These are phyloP conservation scores for Leucophenga varia DNA, from an alignment of 1,140 invertebrate genomes.

Conservation along the genomic window DNA sequence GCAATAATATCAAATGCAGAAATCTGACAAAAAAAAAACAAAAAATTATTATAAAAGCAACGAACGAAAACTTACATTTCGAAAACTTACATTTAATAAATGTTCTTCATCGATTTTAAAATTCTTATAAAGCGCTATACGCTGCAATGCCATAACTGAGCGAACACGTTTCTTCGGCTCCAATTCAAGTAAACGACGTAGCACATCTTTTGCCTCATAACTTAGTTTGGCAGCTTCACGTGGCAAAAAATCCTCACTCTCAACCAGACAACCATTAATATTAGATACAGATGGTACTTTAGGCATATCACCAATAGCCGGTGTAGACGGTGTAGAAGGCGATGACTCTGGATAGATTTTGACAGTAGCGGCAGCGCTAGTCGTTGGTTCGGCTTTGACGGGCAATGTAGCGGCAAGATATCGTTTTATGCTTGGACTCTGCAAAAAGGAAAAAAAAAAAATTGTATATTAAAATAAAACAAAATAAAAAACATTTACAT, in stretches of 20 bases:
- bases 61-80: background rate
- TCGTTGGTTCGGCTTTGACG: too few relatives aligned
- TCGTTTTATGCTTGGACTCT: constrained; percentile 26
- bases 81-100: constrained; percentile 25
- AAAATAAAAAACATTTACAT: background rate
- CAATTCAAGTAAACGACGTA: constrained; percentile 55
- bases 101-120: constrained; percentile 47
- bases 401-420: constrained; percentile 6
- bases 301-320: constrained; percentile 9
- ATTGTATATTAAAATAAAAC: too few relatives aligned
- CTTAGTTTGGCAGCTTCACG: constrained; percentile 34
- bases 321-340: too few relatives aligned
- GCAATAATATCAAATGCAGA: constrained; percentile 31
- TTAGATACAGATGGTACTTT: constrained; percentile 26
- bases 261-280: constrained; percentile 27
- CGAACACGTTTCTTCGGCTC: constrained; percentile 56
- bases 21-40: constrained; percentile 14
- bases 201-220: constrained; percentile 52
- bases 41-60: background rate
- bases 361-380: background rate
- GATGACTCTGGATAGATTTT: constrained; percentile 1
- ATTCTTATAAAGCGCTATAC: constrained; percentile 59
- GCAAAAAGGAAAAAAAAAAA: background rate
- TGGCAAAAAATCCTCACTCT: constrained; percentile 27
- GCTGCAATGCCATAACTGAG: constrained; percentile 56